Percentiles rank a stretch among this genome's conserved stretches.
Conservation (phyloP, 1,140 invertebrate genomes). For the Nomia melanderi region DNA sequence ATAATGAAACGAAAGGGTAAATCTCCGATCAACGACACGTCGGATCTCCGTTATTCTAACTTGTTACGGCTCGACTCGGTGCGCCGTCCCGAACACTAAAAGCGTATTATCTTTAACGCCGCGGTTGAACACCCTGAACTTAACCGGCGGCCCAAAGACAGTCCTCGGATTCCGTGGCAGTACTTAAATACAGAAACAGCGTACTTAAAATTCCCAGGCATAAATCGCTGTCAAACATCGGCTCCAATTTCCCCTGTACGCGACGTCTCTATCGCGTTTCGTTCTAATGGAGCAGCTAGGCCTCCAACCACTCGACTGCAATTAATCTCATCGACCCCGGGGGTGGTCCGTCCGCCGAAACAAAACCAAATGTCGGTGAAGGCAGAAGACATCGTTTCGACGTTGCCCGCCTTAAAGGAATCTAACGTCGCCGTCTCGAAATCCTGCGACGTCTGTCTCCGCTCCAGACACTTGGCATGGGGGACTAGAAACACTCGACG, state of each 20-base stretch:
- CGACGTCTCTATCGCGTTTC: background rate
- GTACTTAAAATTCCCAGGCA: background rate
- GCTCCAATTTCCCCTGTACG: background rate
- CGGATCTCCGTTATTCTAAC: too few relatives aligned
- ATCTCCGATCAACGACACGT: too few relatives aligned
- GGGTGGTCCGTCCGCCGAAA: background rate
- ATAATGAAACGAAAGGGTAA: too few relatives aligned
- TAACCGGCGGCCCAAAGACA: background rate
- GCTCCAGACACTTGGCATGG: conserved; percentile 1
- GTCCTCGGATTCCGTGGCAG: background rate
- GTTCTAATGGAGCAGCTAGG: background rate
- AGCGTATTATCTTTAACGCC: too few relatives aligned
- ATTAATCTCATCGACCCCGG: conserved; percentile 11
- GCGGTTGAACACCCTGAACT: too few relatives aligned
- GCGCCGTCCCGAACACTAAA: too few relatives aligned
- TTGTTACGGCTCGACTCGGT: too few relatives aligned
- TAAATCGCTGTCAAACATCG: background rate
- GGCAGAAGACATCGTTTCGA: background rate
- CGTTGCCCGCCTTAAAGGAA: background rate
- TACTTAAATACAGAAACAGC: background rate
- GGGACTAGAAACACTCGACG: conserved; percentile 5
- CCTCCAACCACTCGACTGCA: background rate
- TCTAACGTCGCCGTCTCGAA: conserved; percentile 27
- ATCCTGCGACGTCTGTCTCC: conserved; percentile 39
- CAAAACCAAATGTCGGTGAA: conserved; percentile 3